A percentile compares a stretch with the other conserved stretches of the same genome.
Evolutionary conservation across 2,113 vertebrate species (phyloP).

Genomic region (Melanerpes aurifrons): DNA sequence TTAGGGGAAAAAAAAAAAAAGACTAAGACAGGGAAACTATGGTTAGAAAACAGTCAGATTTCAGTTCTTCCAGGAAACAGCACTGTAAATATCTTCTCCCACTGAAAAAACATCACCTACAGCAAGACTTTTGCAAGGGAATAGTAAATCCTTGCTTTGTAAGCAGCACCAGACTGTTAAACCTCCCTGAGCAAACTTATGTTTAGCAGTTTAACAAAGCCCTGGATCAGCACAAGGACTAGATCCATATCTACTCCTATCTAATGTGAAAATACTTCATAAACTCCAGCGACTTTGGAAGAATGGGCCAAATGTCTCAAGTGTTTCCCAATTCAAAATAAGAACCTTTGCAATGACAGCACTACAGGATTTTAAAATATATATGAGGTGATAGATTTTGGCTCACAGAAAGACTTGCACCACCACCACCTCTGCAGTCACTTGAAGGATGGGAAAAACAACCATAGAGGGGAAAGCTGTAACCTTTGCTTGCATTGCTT

Average conservation of each 20-base stretch:
- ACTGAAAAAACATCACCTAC: constrained; percentile 3
- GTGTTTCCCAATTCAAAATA: background rate
- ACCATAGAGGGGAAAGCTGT: background rate
- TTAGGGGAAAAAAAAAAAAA: background rate
- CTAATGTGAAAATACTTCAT: background rate
- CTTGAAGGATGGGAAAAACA: background rate
- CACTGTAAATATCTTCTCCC: background rate
- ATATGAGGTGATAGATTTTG: background rate
- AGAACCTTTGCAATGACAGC: background rate
- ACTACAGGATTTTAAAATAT: background rate
- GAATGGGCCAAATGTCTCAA: background rate
- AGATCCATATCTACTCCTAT: background rate
- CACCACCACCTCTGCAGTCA: background rate
- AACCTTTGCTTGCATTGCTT: background rate
- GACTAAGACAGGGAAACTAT: background rate
- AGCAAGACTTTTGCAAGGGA: background rate
- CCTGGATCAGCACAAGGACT: background rate
- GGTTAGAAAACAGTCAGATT: background rate
- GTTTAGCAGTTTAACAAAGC: background rate
- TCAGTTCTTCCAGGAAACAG: background rate
- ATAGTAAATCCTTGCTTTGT: background rate
- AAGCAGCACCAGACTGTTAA: background rate
- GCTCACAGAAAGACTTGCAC: background rate
- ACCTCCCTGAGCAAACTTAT: background rate
- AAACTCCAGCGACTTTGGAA: background rate